These are phyloP conservation scores for Hyperoodon ampullatus DNA, from an alignment of 2,113 vertebrate genomes.

Conservation along the genomic window DNA sequence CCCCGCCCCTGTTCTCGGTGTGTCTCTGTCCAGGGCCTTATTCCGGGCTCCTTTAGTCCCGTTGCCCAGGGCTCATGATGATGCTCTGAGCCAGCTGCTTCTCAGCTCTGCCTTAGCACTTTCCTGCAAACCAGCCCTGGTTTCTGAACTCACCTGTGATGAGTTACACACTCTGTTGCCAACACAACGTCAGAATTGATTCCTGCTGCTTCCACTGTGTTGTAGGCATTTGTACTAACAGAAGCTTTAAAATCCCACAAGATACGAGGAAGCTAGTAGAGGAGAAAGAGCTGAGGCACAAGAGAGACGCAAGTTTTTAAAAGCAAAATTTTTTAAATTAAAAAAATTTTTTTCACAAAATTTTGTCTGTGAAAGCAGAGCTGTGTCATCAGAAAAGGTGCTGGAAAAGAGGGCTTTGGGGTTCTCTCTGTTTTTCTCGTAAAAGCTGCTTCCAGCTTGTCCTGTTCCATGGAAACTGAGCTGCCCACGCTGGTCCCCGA, in stretches of 20 bases:
- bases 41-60: not conserved
- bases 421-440: too few species aligned
- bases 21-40: not conserved
- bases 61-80: fast-evolving
- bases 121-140: not conserved
- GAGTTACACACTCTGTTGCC: not conserved
- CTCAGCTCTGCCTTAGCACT: not conserved
- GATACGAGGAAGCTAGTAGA: not conserved
- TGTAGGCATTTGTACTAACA: not conserved
- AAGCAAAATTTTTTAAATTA: not conserved
- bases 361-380: not conserved
- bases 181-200: not conserved
- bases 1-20: not conserved
- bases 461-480: not conserved
- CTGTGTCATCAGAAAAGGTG: not conserved
- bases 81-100: not conserved
- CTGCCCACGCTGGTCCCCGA: too few species aligned
- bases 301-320: not conserved
- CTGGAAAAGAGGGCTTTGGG: not conserved
- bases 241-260: not conserved
- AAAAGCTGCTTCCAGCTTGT: not conserved
- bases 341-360: too few species aligned
- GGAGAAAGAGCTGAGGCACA: too few species aligned
- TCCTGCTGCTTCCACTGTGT: not conserved
- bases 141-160: not conserved